Percentiles rank a stretch among this genome's conserved stretches.
phyloP scores from a whole-genome alignment of 2,113 vertebrate genomes.

The Amblyornis subalaris region DNA sequence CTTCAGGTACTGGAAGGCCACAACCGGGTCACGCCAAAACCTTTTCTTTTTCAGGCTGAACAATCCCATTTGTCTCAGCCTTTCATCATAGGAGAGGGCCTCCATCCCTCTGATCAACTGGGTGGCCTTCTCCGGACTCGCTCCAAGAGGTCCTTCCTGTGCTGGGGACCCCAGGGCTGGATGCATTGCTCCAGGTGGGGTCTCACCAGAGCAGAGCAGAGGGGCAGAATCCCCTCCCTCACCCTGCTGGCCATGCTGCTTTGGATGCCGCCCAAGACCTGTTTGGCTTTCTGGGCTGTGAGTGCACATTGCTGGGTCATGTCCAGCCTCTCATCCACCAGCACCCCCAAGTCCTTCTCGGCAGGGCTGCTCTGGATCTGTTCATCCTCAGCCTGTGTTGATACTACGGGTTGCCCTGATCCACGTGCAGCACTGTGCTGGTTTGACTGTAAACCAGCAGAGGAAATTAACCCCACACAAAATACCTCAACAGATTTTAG shows the following conservation, averaged over 20 bases:
- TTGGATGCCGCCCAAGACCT: neutral
- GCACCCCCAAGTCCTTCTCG: neutral
- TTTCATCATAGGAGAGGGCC: neutral
- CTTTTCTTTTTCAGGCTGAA: fast-evolving
- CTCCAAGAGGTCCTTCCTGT: neutral
- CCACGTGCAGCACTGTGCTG: too few relatives aligned
- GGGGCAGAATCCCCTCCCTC: neutral
- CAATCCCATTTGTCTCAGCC: neutral
- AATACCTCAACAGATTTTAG: too few relatives aligned
- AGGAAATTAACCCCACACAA: too few relatives aligned
- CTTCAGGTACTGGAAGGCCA: neutral
- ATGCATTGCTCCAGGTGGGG: neutral
- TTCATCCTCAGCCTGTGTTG: neutral
- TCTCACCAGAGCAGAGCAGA: neutral
- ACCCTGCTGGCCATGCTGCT: neutral
- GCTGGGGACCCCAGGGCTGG: neutral
- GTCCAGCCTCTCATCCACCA: neutral
- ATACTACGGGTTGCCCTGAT: fast-evolving
- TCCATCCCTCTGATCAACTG: neutral
- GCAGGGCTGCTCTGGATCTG: neutral
- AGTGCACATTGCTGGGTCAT: neutral
- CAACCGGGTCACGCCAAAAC: neutral
- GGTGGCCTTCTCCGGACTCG: neutral
- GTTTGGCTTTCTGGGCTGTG: neutral
- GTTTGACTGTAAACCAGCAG: too few relatives aligned